Percentiles rank a stretch among this genome's conserved stretches.
These are phyloP conservation scores for Drosophila subquinaria DNA, from an alignment of 2,888 invertebrate genomes.

Conservation along the genomic window DNA sequence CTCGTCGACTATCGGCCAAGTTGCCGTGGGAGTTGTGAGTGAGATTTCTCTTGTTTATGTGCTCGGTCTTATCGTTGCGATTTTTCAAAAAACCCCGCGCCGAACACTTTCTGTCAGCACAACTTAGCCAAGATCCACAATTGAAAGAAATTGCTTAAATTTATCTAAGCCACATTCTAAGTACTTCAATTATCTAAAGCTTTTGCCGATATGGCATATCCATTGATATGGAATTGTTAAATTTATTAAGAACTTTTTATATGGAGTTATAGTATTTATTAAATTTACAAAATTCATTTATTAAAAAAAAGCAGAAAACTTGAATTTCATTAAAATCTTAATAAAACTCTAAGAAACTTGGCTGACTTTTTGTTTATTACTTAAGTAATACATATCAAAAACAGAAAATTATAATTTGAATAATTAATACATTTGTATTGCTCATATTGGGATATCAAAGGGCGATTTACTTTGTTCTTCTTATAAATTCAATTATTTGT, in stretches of 20 bases:
- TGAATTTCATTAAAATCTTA: not conserved
- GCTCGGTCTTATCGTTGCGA: conserved; percentile 54
- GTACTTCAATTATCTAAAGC: conserved; percentile 11
- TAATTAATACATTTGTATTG: no score
- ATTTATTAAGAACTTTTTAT: not conserved
- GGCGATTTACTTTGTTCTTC: no score
- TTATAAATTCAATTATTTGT: no score
- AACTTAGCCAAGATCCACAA: conserved; percentile 31
- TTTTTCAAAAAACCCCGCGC: conserved; percentile 51
- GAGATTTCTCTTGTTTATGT: conserved; percentile 64
- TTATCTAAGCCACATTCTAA: conserved; percentile 35
- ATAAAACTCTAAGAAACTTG: not conserved
- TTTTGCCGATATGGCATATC: not conserved
- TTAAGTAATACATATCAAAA: no score
- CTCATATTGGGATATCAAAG: no score
- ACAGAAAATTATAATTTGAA: no score
- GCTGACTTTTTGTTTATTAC: not conserved
- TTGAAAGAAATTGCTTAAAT: conserved; percentile 61
- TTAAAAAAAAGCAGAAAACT: not conserved
- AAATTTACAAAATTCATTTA: no score
- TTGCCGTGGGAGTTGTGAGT: conserved; percentile 1
- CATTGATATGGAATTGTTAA: not conserved
- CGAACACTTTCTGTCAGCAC: conserved; percentile 37
- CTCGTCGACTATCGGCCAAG: conserved; percentile 6
- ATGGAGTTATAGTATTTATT: no score